A percentile compares a stretch with the other conserved stretches of the same genome.
Evolutionary conservation across 1,140 invertebrate genomes (phyloP).

Genomic region (Mesaphorura yosii): DNA sequence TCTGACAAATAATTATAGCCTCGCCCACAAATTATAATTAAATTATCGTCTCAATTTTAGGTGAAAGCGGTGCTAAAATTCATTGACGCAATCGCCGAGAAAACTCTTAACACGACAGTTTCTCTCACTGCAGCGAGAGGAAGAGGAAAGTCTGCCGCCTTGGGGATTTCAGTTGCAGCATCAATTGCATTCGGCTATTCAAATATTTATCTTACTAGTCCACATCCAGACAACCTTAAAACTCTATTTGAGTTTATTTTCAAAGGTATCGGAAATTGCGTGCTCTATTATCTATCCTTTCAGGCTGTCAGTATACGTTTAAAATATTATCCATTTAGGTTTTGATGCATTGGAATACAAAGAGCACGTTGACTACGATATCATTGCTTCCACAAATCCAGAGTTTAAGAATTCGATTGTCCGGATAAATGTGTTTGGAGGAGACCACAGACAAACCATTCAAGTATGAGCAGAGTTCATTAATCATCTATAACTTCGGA

Average conservation of each 20-base stretch:
- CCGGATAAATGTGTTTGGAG: constrained; percentile 72
- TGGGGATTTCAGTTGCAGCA: constrained; percentile 84
- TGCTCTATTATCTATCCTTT: neutral
- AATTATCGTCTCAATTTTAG: constrained; percentile 37
- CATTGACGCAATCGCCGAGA: constrained; percentile 90
- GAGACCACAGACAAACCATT: constrained; percentile 91
- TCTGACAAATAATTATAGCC: neutral
- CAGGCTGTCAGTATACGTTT: constrained; percentile 1
- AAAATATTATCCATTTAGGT: constrained; percentile 40
- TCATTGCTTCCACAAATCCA: constrained; percentile 89
- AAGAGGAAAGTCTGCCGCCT: constrained; percentile 92
- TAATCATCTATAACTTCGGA: no score
- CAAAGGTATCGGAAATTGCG: constrained; percentile 49
- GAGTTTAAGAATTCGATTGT: constrained; percentile 96
- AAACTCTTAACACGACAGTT: constrained; percentile 75
- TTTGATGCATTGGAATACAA: constrained; percentile 91
- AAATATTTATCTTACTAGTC: constrained; percentile 96
- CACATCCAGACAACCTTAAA: constrained; percentile 94
- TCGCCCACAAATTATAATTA: neutral
- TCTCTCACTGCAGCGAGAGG: constrained; percentile 92
- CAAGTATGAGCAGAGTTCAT: no score
- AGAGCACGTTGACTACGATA: constrained; percentile 91
- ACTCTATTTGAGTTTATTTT: constrained; percentile 96
- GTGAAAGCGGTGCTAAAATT: constrained; percentile 85
- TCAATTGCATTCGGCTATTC: constrained; percentile 82